Base-by-base conservation (phyloP, 2,888 invertebrate species). In the Limnephilus lunatus region DNA sequence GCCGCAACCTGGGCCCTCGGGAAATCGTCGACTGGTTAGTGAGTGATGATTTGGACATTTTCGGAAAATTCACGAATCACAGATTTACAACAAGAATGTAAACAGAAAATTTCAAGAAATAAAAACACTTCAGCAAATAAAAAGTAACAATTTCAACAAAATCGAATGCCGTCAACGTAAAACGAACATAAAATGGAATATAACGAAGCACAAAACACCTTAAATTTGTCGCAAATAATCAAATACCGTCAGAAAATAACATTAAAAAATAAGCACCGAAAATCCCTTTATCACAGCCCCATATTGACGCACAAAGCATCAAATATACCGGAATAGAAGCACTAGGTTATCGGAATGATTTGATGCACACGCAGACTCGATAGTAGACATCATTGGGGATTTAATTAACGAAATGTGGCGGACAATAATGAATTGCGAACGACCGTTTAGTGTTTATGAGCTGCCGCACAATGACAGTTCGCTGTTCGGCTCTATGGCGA, bases 31-130 rank as follows among this genome's bases (percentile, higher is more conserved):
- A 95, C 93, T 96, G 95, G 95, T 96, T 96, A 94, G 95, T 96
- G 92, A 96, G 95, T 94, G 96, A 96, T 94, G 95, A 95, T 94
- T 96, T 96, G 94, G 96, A 96, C 96, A 96, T 96, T 94, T 95
- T 95, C 94, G 94, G 94, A 92, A 93, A 94, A 94, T 85, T 89
- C 32, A 92, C 94, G 94, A 90, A 85, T 68, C 80, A 80, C 80
- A 90, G 81, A 53, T 68, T 68, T 83, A 90, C 80, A 32, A 68
- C 15, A n/a, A 90, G 32, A 85, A 85, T n/a, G 68, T 83, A 90
- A 68, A 90, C 90, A 90, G 85, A 85, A 80, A 39, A 90, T 90
- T 44, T 44, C 39, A 39, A 39, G 39, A 39, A 9, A 39, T 7
- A 39, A 39, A 85, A 90, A 90, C 85, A 39, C 53, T 31, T 31